Percentiles rank a stretch among this genome's conserved stretches.
Evolutionary conservation across 2,113 vertebrate species (phyloP).

Genomic region (crab-eating macaque (Macaca fascicularis)): DNA sequence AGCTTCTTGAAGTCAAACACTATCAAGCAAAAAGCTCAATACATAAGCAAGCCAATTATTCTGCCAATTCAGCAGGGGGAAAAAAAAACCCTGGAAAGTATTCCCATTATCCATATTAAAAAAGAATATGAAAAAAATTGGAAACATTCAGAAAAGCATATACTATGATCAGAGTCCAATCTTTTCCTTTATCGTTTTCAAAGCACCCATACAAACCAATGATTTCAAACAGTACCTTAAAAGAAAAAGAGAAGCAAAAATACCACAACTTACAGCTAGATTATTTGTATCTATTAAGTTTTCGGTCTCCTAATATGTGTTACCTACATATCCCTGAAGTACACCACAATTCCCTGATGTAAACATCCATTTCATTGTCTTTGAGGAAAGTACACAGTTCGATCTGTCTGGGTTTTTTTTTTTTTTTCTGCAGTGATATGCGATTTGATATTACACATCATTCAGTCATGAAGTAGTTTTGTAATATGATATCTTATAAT

Average conservation of each 20-base stretch:
- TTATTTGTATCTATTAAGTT: neutral
- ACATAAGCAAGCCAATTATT: neutral
- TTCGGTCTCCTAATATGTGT: neutral
- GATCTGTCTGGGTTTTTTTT: neutral
- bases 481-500: slow-evolving; percentile 17
- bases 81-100: neutral
- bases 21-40: slow-evolving; percentile 53
- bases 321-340: neutral
- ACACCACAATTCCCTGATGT: neutral
- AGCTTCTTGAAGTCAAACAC: slow-evolving; percentile 35
- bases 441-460: neutral
- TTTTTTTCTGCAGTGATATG: neutral
- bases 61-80: neutral
- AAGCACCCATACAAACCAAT: slow-evolving; percentile 43
- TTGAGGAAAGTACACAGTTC: neutral
- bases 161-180: neutral
- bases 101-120: neutral
- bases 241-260: slow-evolving; percentile 14
- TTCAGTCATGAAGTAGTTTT: slow-evolving; percentile 11
- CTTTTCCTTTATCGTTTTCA: slow-evolving; percentile 21
- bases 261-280: neutral
- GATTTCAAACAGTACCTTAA: slow-evolving; percentile 44
- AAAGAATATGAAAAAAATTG: slow-evolving; percentile 22
- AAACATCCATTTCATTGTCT: neutral
- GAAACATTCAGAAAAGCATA: slow-evolving; percentile 47